Conservation (phyloP, 2,797 vertebrate genomes). For the Meriones psammophilus region DNA sequence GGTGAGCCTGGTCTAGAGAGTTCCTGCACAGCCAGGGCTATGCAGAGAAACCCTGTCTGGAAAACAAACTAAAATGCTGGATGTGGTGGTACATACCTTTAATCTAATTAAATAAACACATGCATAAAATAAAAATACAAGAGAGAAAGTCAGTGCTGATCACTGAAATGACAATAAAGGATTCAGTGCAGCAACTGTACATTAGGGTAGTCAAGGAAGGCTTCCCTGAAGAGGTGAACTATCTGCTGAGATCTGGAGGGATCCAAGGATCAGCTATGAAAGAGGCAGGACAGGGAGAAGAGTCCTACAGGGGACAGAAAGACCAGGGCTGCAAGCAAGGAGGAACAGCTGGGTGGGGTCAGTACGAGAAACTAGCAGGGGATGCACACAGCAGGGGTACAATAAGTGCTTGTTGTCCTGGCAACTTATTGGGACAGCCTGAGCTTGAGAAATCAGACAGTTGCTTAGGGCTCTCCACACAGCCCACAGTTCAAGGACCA, state of each 20-base stretch:
- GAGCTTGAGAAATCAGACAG: neutral
- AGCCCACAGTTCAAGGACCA: neutral
- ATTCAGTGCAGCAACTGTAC: too few species aligned
- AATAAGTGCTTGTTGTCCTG: neutral
- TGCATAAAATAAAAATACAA: neutral
- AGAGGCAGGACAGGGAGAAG: neutral
- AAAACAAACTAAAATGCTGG: neutral
- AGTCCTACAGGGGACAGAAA: neutral
- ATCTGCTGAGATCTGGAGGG: too few species aligned
- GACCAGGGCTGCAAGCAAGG: neutral
- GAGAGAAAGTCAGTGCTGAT: neutral
- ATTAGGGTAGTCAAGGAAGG: too few species aligned
- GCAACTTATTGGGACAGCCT: neutral
- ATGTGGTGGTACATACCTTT: neutral
- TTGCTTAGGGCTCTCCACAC: neutral
- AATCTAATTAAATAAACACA: neutral
- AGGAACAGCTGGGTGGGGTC: neutral
- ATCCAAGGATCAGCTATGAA: neutral
- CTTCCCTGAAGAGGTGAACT: too few species aligned
- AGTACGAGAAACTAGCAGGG: neutral
- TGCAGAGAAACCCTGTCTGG: neutral
- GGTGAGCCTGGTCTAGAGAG: neutral
- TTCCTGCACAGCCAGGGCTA: neutral
- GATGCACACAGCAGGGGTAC: neutral
- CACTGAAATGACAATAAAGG: neutral